Evolutionary conservation across 2,888 invertebrate genomes (phyloP), one percentile per base, ranked within the genome.

Genomic region (Agriopis leucophaearia): DNA sequence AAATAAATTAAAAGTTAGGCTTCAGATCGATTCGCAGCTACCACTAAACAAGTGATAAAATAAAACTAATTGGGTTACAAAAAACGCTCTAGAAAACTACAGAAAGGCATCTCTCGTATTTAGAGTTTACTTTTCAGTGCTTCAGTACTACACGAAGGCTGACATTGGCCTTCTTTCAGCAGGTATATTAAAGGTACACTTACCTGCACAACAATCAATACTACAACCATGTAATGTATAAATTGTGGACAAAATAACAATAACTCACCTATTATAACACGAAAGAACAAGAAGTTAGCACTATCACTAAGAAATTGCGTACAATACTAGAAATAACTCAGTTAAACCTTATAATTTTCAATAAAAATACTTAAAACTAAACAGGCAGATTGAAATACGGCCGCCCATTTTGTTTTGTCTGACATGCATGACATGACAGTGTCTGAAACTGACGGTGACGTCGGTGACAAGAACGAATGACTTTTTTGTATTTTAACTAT

Each of bases 101-200:
- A 38, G 12, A 38, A 38, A 38, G 15, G 9, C 38, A n/a, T 15
- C 5, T 16, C 40, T 9, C 16, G 38, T 54, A 1, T 15, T 38
- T 40, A 38, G 4, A 38, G 16, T 38, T 38, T 38, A 6, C 51
- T 7, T 35, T 54, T 38, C 52, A 54, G 38, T 51, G 52, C 38
- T 44, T 56, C 13, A 8, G 13, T 44, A 44, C 16, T 15, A 56
- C 38, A 18, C 8, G 47, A 79, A 71, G 78, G 80, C 81, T 92
- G 92, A 91, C 92, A 92, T 92, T 92, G 92, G 91, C 92, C 92
- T 91, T 55, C 79, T 73, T 77, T 75, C 78, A 10, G 62, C 35
- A 47, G 57, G 35, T 47, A 45, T 7, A 4, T 12, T 38, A 27
- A 62, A 13, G 27, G 13, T 57, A 64, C 47, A 73, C 63, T 48